Base-by-base conservation (phyloP, 2,113 vertebrate genomes). In the Furnarius figulus region DNA sequence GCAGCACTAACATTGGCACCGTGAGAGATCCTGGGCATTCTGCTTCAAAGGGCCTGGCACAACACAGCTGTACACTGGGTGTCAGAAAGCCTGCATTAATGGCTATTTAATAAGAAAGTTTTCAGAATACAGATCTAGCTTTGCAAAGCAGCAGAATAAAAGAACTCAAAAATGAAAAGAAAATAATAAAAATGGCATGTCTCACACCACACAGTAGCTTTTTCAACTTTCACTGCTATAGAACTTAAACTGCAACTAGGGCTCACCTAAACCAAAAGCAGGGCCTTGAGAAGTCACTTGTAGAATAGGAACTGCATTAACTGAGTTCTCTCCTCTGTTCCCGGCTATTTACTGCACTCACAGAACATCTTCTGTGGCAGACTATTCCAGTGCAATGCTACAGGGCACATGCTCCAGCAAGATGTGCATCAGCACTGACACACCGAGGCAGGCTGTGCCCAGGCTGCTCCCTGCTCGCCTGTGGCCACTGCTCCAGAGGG, bases 11-110 rank as follows among this genome's bases (percentile, higher is more conserved):
- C 39, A 7, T 4, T n/a, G 70, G 42, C 20, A 4, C 61, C 33
- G 1, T 22, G 27, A 53, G n/a, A 68, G 46, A n/a, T 31, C 5
- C 0, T 2, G 10, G 67, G 12, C 31, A 1, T 44, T 71, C 3
- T 10, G 65, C 58, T 68, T 50, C 25, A 28, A 63, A 67, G 3
- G 14, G 47, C 11, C 47, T 31, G 71, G 42, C 20, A 42, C 10
- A 50, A 28, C 31, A 59, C n/a, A 76, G 53, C 67, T 7, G 1
- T 27, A 33, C 13, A 14, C 42, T 37, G 53, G 10, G 14, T 71
- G 52, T 67, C 13, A 30, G 23, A 33, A 75, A 33, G 63, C 12
- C 44, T 42, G 59, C 5, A 3, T 4, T 31, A 59, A 56, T 8
- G 30, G 22, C 27, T 63, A 15, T n/a, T 79, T 25, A 61, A 30